Base-by-base conservation (phyloP, 2,797 vertebrate species). In the Pangasius djambal region DNA sequence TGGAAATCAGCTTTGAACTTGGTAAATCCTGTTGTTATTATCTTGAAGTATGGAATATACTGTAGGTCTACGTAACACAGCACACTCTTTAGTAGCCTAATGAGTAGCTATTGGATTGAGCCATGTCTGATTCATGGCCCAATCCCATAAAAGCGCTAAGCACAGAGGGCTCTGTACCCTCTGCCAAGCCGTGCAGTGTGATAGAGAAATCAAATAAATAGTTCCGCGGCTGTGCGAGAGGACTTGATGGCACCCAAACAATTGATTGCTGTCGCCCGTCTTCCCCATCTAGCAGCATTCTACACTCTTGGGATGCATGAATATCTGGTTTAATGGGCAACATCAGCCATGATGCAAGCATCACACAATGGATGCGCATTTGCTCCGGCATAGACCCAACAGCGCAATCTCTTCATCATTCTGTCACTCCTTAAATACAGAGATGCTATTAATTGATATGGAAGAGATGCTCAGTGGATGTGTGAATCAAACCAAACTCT, bases 281-380 rank as follows among this genome's bases (percentile, higher is more conserved):
- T 87, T 59, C 34, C 44, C 40, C 83, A 87, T 90, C 88, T 67
- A 90, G 59, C 82, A 92, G 79, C 88, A 90, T 91, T 91, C 86
- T 83, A 89, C 77, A 86, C 89, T 79, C 87, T 28, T 55, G 75
- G 85, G 89, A 91, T 88, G 69, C 89, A 90, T 86, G 77, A 77
- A 89, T 92, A 88, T 88, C 89, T 90, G 70, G 90, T 85, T 93
- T 92, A 92, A 88, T 92, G 83, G 69, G 84, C 86, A 86, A 20
- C 91, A 91, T 89, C 92, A 88, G 86, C 86, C 88, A 87, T 89
- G 92, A 92, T 90, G 69, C 91, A 87, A 77, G 31, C 28, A 67
- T 70, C 55, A n/a, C 87, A 77, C 5, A 44, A 75, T 79, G 82
- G 59, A 88, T 79, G 55, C 65, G 77, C 79, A 75, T 90, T 89